These are phyloP conservation scores for Watsonalla cultraria DNA, from an alignment of 2,888 invertebrate species.

Conservation along the genomic window DNA sequence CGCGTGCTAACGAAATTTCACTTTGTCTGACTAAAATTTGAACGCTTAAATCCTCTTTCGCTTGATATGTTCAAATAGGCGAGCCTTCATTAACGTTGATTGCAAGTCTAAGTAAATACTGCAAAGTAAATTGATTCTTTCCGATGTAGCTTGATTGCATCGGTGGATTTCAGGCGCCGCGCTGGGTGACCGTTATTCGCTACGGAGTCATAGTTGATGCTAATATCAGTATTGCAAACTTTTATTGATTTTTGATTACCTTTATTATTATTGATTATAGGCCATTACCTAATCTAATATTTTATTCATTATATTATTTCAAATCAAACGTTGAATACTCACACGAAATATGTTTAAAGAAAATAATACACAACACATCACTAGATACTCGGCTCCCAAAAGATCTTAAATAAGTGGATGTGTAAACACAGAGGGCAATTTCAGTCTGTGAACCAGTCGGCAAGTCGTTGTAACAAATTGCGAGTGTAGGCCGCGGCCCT, in stretches of 20 bases:
- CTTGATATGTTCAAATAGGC: slow-evolving; percentile 45
- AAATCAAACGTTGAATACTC: too few species aligned
- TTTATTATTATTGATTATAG: too few species aligned
- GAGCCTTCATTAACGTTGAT: slow-evolving; percentile 35
- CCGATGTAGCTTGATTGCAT: slow-evolving; percentile 12
- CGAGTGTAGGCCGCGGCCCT: slow-evolving; percentile 39
- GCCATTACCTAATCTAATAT: too few species aligned
- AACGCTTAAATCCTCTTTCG: slow-evolving; percentile 35
- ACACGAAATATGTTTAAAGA: too few species aligned
- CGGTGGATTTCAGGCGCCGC: neutral
- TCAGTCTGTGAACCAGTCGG: slow-evolving; percentile 31
- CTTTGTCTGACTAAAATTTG: slow-evolving; percentile 39
- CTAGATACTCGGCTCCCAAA: neutral
- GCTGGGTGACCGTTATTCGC: slow-evolving; percentile 17
- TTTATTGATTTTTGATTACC: too few species aligned
- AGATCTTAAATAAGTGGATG: slow-evolving; percentile 3
- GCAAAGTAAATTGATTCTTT: slow-evolving; percentile 23
- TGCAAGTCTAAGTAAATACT: slow-evolving; percentile 32
- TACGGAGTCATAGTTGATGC: neutral
- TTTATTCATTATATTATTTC: too few species aligned
- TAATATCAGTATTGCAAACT: neutral
- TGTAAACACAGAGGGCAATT: slow-evolving; percentile 13
- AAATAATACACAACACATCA: too few species aligned
- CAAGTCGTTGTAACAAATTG: slow-evolving; percentile 68
- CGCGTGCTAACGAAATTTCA: slow-evolving; percentile 69